Percentiles rank a stretch among this genome's conserved stretches.
phyloP scores from a whole-genome alignment of 1,140 invertebrate genomes.

The Colletes gigas region DNA sequence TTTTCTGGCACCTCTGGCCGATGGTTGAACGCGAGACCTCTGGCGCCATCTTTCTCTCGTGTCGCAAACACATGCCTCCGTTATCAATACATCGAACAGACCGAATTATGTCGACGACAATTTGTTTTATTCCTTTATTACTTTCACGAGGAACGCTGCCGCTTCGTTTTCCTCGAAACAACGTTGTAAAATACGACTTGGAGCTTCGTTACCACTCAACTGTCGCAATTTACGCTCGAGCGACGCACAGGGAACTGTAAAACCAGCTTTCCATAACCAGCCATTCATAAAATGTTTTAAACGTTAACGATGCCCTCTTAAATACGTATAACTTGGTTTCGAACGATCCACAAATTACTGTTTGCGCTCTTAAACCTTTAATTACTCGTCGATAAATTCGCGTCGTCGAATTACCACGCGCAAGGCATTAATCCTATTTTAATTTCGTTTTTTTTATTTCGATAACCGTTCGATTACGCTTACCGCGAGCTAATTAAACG shows the following conservation, averaged over 20 bases:
- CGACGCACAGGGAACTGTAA: not conserved
- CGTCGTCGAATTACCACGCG: not conserved
- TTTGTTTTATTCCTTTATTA: too few relatives aligned
- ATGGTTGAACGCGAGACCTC: not conserved
- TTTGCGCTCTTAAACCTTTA: not conserved
- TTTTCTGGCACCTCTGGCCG: too few relatives aligned
- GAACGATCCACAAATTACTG: not conserved
- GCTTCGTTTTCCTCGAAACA: not conserved
- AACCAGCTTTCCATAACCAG: not conserved
- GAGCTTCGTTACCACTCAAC: not conserved
- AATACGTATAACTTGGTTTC: not conserved
- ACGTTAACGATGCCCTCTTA: not conserved
- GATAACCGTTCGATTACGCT: not conserved
- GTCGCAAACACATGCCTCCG: conserved; percentile 36
- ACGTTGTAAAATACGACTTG: not conserved
- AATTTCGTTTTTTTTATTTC: not conserved
- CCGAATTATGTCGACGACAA: not conserved
- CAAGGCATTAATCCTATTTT: not conserved
- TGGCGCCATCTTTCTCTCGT: conserved; percentile 49
- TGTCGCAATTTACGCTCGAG: not conserved
- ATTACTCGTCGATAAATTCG: not conserved
- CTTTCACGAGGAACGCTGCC: not conserved
- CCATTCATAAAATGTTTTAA: not conserved
- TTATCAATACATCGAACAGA: conserved; percentile 30
- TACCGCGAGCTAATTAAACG: not conserved